Conservation (phyloP, 2,888 invertebrate genomes). For the Nebria brevicollis region DNA sequence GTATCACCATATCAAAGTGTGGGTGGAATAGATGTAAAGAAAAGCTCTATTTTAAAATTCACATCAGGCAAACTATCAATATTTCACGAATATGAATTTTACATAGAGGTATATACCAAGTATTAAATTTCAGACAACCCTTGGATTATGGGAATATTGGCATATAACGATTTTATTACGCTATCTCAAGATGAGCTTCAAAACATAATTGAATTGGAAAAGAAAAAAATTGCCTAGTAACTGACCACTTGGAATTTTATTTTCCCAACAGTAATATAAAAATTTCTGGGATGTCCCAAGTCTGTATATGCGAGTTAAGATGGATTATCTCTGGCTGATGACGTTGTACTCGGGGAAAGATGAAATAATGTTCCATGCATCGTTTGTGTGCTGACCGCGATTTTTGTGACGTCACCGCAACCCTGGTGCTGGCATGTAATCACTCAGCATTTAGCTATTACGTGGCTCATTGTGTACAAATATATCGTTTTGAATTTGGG, state of each 20-base stretch:
- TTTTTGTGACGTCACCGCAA: not conserved
- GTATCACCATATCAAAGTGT: conserved; percentile 38
- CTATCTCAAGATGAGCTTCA: conserved; percentile 26
- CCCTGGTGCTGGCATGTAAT: not conserved
- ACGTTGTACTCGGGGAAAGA: not conserved
- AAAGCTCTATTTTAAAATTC: conserved; percentile 37
- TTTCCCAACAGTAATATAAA: not conserved
- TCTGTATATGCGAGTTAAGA: not conserved
- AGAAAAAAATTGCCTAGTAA: conserved; percentile 3
- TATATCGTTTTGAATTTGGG: conserved; percentile 1
- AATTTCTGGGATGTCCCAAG: not conserved
- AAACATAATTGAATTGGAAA: conserved; percentile 25
- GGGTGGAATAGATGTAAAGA: not conserved
- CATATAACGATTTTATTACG: conserved; percentile 40
- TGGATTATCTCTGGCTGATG: not conserved
- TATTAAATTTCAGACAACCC: conserved; percentile 38
- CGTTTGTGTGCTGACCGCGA: not conserved
- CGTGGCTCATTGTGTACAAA: not conserved
- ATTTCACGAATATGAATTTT: conserved; percentile 44
- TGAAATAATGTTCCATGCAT: not conserved
- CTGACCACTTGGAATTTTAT: not conserved
- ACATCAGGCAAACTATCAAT: conserved; percentile 43
- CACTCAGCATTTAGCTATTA: conserved; percentile 1
- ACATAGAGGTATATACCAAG: conserved; percentile 19
- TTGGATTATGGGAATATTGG: conserved; percentile 41